Base-by-base conservation (phyloP, 2,888 invertebrate species). In the Mythimna pallens region DNA sequence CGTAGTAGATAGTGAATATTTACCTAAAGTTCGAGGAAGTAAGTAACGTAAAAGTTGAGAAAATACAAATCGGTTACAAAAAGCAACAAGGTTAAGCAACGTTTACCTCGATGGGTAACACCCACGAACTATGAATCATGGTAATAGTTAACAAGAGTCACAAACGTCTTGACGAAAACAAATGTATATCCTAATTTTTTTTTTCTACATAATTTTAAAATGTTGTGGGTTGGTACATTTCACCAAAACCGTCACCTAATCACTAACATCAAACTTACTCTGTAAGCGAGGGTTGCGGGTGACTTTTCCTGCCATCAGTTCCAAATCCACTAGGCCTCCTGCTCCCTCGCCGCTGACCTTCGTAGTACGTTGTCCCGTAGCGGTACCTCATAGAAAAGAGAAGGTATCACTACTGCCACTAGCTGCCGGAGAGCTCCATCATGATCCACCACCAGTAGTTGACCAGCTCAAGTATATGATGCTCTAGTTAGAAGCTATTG, bases 311-410 rank as follows among this genome's bases (percentile, higher is more conserved):
- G 58, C 87, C 88, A 54, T 80, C 89, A 34, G 55, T 50, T 2
- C 30, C 25, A 73, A 94, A 95, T 2, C 94, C 94, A 9, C 95
- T 95, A 34, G 77, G 63, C 97, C 97, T 34, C 98, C 98, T 6
- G 70, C 54, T 69, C 3, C 98, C 98, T 83, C 98, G 97, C 84
- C 97, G 96, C 96, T 99, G 98, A 40, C 97, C 98, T 88, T 82
- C 84, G 65, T 78, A 78, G 82, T 78, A 78, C 61, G 78, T 78
- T 1, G 78, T 78, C 78, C 78, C 78, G 82, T 78, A 78, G 70
- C 78, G 78, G 82, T 78, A 78, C 78, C 78, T 78, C 78, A 62
- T n/a, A 69, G 62, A 83, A 83, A 79, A 79, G 8, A 82, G n/a
- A 78, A 78, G 47, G 63, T 67, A 74, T 70, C 55, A 78, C 70